Evolutionary conservation across 2,888 invertebrate species (phyloP).

Genomic region (Vanessa cardui): DNA sequence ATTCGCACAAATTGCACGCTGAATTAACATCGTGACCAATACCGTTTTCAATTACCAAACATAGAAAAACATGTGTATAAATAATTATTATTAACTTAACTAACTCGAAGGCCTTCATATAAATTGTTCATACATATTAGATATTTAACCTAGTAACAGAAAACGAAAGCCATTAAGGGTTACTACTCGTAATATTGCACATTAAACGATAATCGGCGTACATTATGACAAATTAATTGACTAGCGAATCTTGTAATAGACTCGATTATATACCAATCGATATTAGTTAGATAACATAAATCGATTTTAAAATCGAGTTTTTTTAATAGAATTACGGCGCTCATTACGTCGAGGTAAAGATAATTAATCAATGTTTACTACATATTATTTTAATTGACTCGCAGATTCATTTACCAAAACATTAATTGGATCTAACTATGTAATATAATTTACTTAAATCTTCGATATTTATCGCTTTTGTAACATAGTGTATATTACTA

Average conservation of each 20-base stretch:
- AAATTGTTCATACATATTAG: background rate
- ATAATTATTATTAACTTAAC: constrained; percentile 12
- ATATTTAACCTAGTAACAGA: constrained; percentile 18
- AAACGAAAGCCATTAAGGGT: constrained; percentile 3
- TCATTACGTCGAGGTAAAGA: too few relatives aligned
- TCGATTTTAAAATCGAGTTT: too few relatives aligned
- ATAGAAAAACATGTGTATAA: constrained; percentile 14
- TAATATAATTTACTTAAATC: too few relatives aligned
- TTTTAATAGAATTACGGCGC: too few relatives aligned
- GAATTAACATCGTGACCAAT: constrained; percentile 20
- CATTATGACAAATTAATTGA: background rate
- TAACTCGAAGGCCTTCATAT: constrained; percentile 5
- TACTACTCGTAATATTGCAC: constrained; percentile 2
- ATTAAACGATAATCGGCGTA: constrained; percentile 4
- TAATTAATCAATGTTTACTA: too few relatives aligned
- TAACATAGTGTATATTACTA: background rate
- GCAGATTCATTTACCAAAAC: too few relatives aligned
- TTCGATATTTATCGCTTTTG: too few relatives aligned
- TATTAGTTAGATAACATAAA: too few relatives aligned
- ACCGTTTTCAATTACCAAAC: constrained; percentile 13
- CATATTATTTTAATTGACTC: too few relatives aligned
- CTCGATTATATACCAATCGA: background rate
- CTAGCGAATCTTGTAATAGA: background rate
- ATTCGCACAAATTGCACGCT: constrained; percentile 17
- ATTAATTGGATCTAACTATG: too few relatives aligned